Percentiles rank a stretch among this genome's conserved stretches.
Conservation (phyloP, 2,888 invertebrate species). For the Rutpela maculata region DNA sequence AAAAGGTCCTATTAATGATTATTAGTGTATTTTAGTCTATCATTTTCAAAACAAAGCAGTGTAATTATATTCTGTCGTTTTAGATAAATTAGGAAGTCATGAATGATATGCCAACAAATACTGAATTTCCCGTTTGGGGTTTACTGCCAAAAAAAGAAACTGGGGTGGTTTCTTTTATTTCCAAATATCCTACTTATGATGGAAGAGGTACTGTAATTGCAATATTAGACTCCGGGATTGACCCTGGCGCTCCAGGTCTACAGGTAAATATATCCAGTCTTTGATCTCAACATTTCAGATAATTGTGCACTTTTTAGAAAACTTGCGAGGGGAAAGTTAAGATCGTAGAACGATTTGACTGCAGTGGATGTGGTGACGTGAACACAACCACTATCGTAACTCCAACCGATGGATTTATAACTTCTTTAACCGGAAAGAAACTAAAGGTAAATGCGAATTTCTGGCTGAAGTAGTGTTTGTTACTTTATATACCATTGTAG, state of each 20-base stretch:
- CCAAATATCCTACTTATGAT: conserved; percentile 93
- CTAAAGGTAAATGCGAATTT: conserved; percentile 82
- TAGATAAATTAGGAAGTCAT: conserved; percentile 40
- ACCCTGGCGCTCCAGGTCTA: conserved; percentile 95
- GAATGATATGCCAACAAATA: conserved; percentile 52
- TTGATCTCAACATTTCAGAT: conserved; percentile 7
- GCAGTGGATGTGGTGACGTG: conserved; percentile 97
- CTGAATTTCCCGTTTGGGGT: conserved; percentile 87
- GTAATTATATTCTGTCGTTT: conserved; percentile 19
- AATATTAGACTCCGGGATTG: conserved; percentile 98
- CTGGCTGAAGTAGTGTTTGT: conserved; percentile 1
- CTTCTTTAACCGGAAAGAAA: conserved; percentile 91
- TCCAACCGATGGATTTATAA: conserved; percentile 83
- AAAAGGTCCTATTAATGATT: neutral
- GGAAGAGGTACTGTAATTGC: conserved; percentile 94
- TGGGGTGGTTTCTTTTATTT: conserved; percentile 89
- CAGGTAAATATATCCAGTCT: conserved; percentile 80
- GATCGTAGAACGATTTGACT: conserved; percentile 95
- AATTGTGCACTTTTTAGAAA: conserved; percentile 76
- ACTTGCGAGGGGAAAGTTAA: conserved; percentile 93
- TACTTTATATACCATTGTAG: conserved; percentile 72
- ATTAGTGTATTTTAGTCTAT: neutral
- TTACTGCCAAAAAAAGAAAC: conserved; percentile 97
- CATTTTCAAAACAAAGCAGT: conserved; percentile 26
- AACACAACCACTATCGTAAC: conserved; percentile 86